A percentile compares a stretch with the other conserved stretches of the same genome.
These are phyloP conservation scores for Belgica antarctica DNA, from an alignment of 2,888 invertebrate genomes.

Conservation along the genomic window DNA sequence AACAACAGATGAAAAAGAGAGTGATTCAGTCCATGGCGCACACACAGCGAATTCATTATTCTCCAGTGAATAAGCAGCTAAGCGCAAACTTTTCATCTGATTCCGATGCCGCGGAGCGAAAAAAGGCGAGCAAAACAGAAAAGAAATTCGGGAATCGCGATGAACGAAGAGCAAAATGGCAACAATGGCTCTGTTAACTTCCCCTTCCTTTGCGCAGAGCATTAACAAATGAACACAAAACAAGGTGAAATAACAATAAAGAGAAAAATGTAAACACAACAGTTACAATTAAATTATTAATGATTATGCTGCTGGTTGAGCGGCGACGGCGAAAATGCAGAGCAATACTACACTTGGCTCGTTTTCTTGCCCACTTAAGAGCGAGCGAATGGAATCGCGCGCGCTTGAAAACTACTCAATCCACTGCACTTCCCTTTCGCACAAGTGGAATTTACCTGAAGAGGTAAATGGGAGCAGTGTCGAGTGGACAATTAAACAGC, in stretches of 20 bases:
- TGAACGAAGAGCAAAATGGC: not conserved
- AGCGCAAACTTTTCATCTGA: not conserved
- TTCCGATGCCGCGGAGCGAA: too few relatives aligned
- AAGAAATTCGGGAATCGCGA: not conserved
- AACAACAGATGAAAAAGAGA: constrained; percentile 26
- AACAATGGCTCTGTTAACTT: not conserved
- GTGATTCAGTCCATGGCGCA: not conserved
- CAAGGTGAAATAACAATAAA: not conserved
- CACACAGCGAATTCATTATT: not conserved
- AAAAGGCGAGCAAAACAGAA: too few relatives aligned
- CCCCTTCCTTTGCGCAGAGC: not conserved
- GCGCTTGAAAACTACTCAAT: not conserved
- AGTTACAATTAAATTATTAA: constrained; percentile 44
- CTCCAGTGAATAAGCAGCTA: not conserved
- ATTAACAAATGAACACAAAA: not conserved
- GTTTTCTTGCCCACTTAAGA: not conserved
- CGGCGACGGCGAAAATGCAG: constrained; percentile 21
- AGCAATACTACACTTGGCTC: not conserved
- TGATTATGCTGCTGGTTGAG: constrained; percentile 30
- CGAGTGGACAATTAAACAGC: constrained; percentile 30
- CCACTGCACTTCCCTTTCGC: constrained; percentile 17
- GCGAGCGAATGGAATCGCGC: not conserved
- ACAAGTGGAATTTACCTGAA: constrained; percentile 18
- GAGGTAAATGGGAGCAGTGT: constrained; percentile 34
- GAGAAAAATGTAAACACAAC: constrained; percentile 21